Base-by-base conservation (phyloP, 2,888 invertebrate species). In the Eumerus sabulonum region DNA sequence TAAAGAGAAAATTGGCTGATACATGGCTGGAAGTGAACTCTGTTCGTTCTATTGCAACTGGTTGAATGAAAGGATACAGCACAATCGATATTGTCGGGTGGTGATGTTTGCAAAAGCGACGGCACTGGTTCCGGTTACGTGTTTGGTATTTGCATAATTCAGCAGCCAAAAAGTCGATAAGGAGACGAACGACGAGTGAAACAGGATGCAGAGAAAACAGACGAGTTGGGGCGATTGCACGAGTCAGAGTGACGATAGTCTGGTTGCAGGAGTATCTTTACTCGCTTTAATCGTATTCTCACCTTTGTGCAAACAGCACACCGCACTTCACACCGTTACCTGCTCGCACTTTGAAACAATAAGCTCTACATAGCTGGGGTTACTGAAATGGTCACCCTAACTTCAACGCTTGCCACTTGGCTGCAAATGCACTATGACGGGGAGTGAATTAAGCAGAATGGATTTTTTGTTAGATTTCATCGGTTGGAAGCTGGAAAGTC, bases 141-240 rank as follows among this genome's bases (percentile, higher is more conserved):
- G 47, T 79, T 79, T 79, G 74, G 38, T 74, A 56, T 79, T 70
- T 79, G 79, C 79, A 79, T 79, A 79, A 70, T 74, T 74, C 35
- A 79, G 51, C 59, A 60, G 68, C 18, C 54, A 63, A 48, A 48
- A 68, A 74, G 48, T 18, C 4, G 51, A 9, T 27, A 27, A 27
- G 27, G 27, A 27, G 27, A 27, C 27, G 27, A 27, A 27, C 27
- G 27, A 27, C 27, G 27, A 27, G 27, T 27, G 27, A 7, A 27
- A 27, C 27, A 27, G 27, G 27, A 27, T 4, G 27, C 27, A 27
- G 27, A 27, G 27, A 27, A 27, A 27, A 27, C 7, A 2, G 27
- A 27, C 27, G n/a, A 27, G 27, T 7, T 27, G 3, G 27, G 27
- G 27, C 40, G 1, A 3, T 3, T 40, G 40, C 36, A 36, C 5